Evolutionary conservation across 1,140 invertebrate genomes (phyloP).

Genomic region (Muscidifurax raptorellus): DNA sequence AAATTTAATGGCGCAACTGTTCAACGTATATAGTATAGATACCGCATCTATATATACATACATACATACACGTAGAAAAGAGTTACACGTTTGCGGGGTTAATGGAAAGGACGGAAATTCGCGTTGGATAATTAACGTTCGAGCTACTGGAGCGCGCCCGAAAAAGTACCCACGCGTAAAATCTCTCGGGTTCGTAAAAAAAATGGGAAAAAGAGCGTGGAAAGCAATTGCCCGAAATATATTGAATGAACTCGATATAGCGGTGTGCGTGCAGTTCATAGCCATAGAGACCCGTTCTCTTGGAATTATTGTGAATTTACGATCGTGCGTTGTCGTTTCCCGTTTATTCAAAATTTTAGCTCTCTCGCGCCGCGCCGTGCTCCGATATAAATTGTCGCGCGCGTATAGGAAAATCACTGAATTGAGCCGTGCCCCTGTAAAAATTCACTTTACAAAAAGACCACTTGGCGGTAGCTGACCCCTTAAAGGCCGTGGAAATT

Average conservation of each 20-base stretch:
- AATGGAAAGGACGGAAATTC: not conserved
- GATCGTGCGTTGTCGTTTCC: constrained; percentile 62
- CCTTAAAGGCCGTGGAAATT: constrained; percentile 22
- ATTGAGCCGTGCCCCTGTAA: constrained; percentile 55
- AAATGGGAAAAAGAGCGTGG: not conserved
- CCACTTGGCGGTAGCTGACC: not conserved
- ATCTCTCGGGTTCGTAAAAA: not conserved
- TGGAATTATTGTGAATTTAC: constrained; percentile 69
- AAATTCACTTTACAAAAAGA: constrained; percentile 52
- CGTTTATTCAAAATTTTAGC: constrained; percentile 59
- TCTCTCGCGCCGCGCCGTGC: constrained; percentile 54
- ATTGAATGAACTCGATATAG: constrained; percentile 31
- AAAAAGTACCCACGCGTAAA: not conserved
- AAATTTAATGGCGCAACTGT: too few species aligned
- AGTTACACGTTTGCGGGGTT: not conserved
- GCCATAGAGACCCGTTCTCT: constrained; percentile 53
- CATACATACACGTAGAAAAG: too few species aligned
- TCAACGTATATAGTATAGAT: too few species aligned
- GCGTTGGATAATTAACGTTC: not conserved
- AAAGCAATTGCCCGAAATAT: constrained; percentile 26
- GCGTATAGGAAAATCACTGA: constrained; percentile 54
- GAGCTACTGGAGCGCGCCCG: too few species aligned
- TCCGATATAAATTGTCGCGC: constrained; percentile 64
- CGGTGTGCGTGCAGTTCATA: not conserved
- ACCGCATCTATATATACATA: too few species aligned